phyloP scores from a whole-genome alignment of 2,113 vertebrate genomes.

The Anolis sagrei region DNA sequence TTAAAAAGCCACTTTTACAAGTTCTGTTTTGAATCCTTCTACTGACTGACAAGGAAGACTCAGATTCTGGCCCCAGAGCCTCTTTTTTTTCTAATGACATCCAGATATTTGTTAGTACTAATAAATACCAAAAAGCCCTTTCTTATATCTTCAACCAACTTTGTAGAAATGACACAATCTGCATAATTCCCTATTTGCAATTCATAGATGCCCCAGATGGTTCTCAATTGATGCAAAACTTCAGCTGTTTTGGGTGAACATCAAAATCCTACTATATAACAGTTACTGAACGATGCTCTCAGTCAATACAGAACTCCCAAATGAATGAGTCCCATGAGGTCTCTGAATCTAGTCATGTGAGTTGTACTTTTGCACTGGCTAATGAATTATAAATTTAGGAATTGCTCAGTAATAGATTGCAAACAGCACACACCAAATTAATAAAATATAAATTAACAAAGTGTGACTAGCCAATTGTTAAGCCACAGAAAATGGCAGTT shows the following conservation, averaged over 20 bases:
- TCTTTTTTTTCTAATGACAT: not conserved
- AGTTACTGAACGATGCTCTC: not conserved
- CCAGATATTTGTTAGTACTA: not conserved
- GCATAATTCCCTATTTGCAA: not conserved
- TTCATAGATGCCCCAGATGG: conserved; percentile 1
- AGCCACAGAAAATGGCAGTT: conserved; percentile 3
- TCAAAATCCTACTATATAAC: not conserved
- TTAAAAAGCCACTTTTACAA: no score
- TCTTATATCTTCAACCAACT: not conserved
- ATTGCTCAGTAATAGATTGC: conserved; percentile 19
- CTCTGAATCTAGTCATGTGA: conserved; percentile 15
- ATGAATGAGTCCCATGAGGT: conserved; percentile 3
- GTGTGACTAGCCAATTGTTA: conserved; percentile 25
- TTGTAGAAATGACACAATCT: conserved; percentile 5
- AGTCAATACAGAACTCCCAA: conserved; percentile 7
- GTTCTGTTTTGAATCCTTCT: no score
- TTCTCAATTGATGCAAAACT: not conserved
- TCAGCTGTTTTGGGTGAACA: not conserved
- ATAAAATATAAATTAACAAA: conserved; percentile 28
- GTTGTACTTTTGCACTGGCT: conserved; percentile 8
- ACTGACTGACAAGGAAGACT: not conserved
- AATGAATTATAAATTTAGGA: conserved; percentile 29
- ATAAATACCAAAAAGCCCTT: no score
- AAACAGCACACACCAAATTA: conserved; percentile 25
- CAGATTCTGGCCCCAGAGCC: not conserved